Percentiles rank a stretch among this genome's conserved stretches.
Conservation (phyloP, 2,113 vertebrate species). For the Anolis sagrei region DNA sequence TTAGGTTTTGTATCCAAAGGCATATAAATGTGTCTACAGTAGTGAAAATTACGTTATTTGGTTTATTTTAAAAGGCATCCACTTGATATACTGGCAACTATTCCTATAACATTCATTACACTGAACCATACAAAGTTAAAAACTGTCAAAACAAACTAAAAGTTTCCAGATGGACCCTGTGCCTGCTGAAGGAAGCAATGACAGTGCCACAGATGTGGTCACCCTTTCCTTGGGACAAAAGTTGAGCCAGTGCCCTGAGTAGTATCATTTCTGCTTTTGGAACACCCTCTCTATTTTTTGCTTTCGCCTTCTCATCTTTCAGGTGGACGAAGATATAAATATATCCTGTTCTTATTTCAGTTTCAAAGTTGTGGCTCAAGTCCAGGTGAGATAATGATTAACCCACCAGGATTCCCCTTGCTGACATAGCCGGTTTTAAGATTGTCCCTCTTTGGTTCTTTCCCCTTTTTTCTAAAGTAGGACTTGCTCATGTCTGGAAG, state of each 20-base stretch:
- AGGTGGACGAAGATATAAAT: conserved; percentile 10
- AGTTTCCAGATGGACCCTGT: rapidly evolving
- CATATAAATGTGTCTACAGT: conserved; percentile 3
- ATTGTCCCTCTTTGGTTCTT: not conserved
- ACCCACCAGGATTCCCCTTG: not conserved
- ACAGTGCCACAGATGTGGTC: not conserved
- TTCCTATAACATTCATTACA: conserved; percentile 4
- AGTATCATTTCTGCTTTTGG: not conserved
- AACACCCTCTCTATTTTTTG: not conserved
- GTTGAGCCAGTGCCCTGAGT: not conserved
- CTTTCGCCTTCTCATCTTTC: conserved; percentile 31
- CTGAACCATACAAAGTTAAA: not conserved
- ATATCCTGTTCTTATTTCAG: conserved; percentile 31
- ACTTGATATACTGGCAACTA: not conserved
- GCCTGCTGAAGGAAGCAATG: not conserved
- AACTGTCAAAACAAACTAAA: not conserved
- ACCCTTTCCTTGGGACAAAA: not conserved
- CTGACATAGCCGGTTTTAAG: conserved; percentile 6
- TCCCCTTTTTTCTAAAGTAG: not conserved
- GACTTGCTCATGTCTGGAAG: not conserved
- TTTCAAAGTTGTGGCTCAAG: conserved; percentile 1
- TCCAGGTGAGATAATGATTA: conserved; percentile 17
- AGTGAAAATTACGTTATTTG: not conserved
- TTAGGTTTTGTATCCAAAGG: not conserved
- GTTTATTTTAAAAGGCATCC: not conserved